Evolutionary conservation across 2,888 invertebrate genomes (phyloP).

Genomic region (Seira ritae): DNA sequence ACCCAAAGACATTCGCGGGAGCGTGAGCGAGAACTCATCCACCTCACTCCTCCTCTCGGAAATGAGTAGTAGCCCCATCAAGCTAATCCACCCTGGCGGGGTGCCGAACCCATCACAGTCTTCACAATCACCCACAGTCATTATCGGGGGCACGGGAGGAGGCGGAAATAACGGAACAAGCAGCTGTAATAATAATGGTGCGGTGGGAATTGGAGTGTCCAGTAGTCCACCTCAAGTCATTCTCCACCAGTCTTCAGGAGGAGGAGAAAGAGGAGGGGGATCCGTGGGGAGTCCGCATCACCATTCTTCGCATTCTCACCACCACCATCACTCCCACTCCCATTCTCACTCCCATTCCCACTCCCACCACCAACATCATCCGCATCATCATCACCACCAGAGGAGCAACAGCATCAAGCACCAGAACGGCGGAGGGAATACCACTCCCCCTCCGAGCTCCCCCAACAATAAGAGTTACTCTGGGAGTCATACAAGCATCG

Average conservation of each 20-base stretch:
- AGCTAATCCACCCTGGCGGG: conserved; percentile 55
- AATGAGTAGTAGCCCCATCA: conserved; percentile 65
- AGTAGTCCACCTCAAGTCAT: conserved; percentile 43
- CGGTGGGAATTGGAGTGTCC: conserved; percentile 18
- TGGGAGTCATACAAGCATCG: conserved; percentile 4
- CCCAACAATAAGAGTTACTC: conserved; percentile 41
- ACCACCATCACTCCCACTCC: conserved; percentile 61
- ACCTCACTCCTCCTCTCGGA: conserved; percentile 71
- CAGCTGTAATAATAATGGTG: conserved; percentile 29
- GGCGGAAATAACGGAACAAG: background rate
- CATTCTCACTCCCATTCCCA: conserved; percentile 61
- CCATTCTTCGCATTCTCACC: conserved; percentile 50
- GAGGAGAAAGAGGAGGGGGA: conserved; percentile 28
- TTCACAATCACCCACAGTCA: conserved; percentile 34
- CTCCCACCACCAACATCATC: conserved; percentile 64
- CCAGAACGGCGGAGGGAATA: conserved; percentile 59
- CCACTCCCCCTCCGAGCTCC: conserved; percentile 22
- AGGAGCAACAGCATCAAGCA: conserved; percentile 64
- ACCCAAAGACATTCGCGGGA: conserved; percentile 73
- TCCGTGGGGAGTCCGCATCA: conserved; percentile 56
- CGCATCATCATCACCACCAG: conserved; percentile 60
- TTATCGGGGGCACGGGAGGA: conserved; percentile 38
- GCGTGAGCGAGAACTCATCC: conserved; percentile 73
- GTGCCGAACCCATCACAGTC: conserved; percentile 30
- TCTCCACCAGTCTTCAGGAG: conserved; percentile 23